These are phyloP conservation scores for Leucoptera coffeella DNA, from an alignment of 2,888 invertebrate genomes.

Conservation along the genomic window DNA sequence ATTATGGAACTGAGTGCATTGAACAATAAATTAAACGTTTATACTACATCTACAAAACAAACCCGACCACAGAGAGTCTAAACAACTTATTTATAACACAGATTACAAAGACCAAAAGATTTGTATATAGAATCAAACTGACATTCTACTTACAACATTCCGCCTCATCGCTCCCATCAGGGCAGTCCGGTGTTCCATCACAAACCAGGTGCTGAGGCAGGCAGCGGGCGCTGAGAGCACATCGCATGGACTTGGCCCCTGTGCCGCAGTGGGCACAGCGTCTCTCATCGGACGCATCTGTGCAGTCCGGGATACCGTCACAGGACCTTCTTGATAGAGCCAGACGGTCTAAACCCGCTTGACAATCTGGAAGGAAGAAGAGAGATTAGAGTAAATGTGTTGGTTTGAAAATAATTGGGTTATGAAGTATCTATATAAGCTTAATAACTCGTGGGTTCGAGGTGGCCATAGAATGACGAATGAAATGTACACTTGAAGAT, in stretches of 20 bases:
- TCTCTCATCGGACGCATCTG: constrained; percentile 75
- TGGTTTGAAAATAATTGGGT: no score
- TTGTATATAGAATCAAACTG: no score
- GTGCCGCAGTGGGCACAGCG: constrained; percentile 72
- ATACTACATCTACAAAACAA: no score
- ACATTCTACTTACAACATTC: constrained; percentile 81
- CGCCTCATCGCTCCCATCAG: constrained; percentile 80
- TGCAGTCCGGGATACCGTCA: constrained; percentile 82
- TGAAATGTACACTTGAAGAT: no score
- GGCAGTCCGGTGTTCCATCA: constrained; percentile 78
- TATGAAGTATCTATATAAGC: no score
- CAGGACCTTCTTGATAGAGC: constrained; percentile 75
- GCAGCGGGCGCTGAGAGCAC: constrained; percentile 72
- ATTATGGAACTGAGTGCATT: no score
- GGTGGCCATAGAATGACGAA: no score
- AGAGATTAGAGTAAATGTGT: neutral
- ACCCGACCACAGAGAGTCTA: no score
- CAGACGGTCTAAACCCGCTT: constrained; percentile 63
- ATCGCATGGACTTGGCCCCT: constrained; percentile 61
- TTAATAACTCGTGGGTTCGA: no score
- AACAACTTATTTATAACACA: no score
- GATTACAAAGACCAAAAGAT: no score
- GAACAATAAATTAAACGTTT: no score
- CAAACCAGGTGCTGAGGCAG: constrained; percentile 66
- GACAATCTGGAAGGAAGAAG: constrained; percentile 54